Percentiles rank a stretch among this genome's conserved stretches.
phyloP scores from a whole-genome alignment of 2,797 vertebrate genomes.

The Macropus fuliginosus region DNA sequence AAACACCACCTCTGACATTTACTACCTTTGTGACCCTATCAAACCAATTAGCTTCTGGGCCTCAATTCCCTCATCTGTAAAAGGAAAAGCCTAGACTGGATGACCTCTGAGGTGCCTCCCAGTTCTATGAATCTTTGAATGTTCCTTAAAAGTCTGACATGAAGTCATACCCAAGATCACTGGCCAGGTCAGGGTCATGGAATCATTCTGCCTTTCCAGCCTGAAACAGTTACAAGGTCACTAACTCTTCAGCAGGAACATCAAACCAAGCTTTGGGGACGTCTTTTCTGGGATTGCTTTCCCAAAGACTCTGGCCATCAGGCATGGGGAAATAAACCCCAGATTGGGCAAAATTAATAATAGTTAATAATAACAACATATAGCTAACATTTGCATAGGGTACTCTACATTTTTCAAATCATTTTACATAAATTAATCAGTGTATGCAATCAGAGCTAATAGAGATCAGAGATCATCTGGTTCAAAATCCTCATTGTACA shows the following conservation, averaged over 20 bases:
- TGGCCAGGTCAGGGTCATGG: neutral
- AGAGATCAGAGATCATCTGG: neutral
- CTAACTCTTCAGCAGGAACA: neutral
- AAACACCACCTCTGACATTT: neutral
- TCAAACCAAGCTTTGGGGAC: neutral
- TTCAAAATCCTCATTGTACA: neutral
- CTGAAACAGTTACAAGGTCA: neutral
- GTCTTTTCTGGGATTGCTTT: neutral
- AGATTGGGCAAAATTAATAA: neutral
- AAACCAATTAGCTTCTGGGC: neutral
- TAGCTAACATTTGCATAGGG: neutral
- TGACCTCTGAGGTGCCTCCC: neutral
- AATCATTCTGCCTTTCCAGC: neutral
- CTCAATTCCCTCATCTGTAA: neutral
- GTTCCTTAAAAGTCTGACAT: conserved; percentile 3
- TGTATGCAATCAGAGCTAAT: neutral
- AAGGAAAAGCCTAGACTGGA: neutral
- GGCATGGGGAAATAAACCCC: neutral
- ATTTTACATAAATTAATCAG: neutral
- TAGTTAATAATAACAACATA: neutral
- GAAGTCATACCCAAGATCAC: neutral
- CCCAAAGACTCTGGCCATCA: neutral
- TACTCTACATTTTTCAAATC: neutral
- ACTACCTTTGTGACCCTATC: neutral
- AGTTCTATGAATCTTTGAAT: neutral